Evolutionary conservation across 2,797 vertebrate species (phyloP).

Genomic region (Scarus forsteni): DNA sequence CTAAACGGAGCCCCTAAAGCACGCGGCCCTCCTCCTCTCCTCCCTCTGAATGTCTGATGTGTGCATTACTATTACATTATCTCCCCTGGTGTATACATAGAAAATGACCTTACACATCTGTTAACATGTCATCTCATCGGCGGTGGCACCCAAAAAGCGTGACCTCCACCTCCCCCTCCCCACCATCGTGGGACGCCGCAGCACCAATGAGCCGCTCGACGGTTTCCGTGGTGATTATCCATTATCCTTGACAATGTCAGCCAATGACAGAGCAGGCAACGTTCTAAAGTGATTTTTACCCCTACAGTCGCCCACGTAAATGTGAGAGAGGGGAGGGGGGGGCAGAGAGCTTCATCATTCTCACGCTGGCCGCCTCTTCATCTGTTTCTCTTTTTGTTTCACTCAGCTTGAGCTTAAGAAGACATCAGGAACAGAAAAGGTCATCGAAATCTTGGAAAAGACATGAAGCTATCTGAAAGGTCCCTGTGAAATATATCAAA

Average conservation of each 20-base stretch:
- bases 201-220: conserved; percentile 73
- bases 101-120: conserved; percentile 83
- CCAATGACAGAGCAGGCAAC: conserved; percentile 85
- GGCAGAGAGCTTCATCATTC: conserved; percentile 73
- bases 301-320: conserved; percentile 69
- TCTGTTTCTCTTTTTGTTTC: conserved; percentile 42
- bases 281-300: conserved; percentile 84
- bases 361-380: conserved; percentile 60
- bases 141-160: conserved; percentile 75
- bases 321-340: conserved; percentile 65
- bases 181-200: conserved; percentile 65
- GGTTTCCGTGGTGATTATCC: conserved; percentile 85
- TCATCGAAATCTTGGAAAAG: conserved; percentile 65
- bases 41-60: conserved; percentile 59
- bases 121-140: conserved; percentile 81
- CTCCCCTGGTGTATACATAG: conserved; percentile 73
- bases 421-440: conserved; percentile 73
- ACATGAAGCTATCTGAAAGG: too few species aligned
- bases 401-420: conserved; percentile 49
- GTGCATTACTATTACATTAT: conserved; percentile 80
- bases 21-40: conserved; percentile 39
- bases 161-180: conserved; percentile 60
- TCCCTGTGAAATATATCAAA: too few species aligned
- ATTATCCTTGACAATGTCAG: conserved; percentile 89
- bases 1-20: conserved; percentile 64